Conservation (phyloP, 2,113 vertebrate genomes). For the Uria lomvia region DNA sequence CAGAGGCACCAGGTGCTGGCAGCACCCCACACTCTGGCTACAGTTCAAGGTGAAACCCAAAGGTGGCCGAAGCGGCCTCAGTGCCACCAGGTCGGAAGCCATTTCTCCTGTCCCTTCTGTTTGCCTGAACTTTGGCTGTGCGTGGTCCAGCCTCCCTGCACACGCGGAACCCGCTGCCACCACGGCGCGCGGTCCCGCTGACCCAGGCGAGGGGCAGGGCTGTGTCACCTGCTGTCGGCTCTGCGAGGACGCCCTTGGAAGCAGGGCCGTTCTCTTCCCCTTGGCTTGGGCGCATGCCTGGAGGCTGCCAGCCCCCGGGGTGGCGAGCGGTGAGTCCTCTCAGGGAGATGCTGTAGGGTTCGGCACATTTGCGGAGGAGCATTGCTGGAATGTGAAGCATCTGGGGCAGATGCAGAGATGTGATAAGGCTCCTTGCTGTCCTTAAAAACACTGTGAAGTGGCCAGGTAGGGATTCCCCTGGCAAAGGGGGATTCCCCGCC, state of each 20-base stretch:
- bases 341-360: background rate
- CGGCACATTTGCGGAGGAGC: background rate
- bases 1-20: background rate
- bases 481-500: background rate
- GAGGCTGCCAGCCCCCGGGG: background rate
- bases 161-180: background rate
- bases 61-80: background rate
- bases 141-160: background rate
- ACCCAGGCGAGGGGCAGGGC: background rate
- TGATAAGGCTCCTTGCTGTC: slow-evolving; percentile 34
- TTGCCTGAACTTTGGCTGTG: background rate
- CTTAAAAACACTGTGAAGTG: slow-evolving; percentile 43
- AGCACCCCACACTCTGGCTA: background rate
- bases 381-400: slow-evolving; percentile 38
- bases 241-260: background rate
- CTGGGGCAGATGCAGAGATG: background rate
- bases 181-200: background rate
- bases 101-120: background rate
- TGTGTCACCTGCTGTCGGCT: slow-evolving; percentile 29
- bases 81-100: background rate
- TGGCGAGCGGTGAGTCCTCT: background rate
- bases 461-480: slow-evolving; percentile 43
- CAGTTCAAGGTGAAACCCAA: slow-evolving; percentile 37
- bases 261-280: fast-evolving
- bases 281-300: background rate